These are phyloP conservation scores for Trichonephila clavipes DNA, from an alignment of 1,140 invertebrate genomes.

Conservation along the genomic window DNA sequence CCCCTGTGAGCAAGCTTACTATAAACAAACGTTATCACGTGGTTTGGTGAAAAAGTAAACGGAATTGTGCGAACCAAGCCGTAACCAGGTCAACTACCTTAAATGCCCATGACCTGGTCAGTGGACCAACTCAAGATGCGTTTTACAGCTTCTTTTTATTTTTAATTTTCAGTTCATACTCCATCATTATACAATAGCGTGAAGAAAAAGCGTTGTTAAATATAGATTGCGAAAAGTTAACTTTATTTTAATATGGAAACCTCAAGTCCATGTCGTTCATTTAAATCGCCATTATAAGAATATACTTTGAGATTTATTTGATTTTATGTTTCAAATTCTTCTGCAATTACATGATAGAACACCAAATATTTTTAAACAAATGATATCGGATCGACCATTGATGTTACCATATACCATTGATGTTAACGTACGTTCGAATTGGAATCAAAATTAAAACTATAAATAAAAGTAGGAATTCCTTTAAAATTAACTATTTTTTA, in stretches of 20 bases:
- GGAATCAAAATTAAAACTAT: too few relatives aligned
- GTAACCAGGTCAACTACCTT: conserved; percentile 43
- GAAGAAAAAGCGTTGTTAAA: not conserved
- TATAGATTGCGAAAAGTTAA: not conserved
- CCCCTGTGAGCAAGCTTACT: not conserved
- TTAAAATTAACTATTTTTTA: too few relatives aligned
- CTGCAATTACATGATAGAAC: too few relatives aligned
- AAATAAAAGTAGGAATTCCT: too few relatives aligned
- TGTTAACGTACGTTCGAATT: too few relatives aligned
- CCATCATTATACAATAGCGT: not conserved
- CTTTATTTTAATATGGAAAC: not conserved
- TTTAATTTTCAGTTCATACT: not conserved
- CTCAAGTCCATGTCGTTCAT: too few relatives aligned
- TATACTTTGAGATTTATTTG: too few relatives aligned
- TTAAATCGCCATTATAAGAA: too few relatives aligned
- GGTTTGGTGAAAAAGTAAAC: not conserved
- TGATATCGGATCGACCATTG: too few relatives aligned
- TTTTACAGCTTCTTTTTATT: not conserved
- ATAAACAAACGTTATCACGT: conserved; percentile 40
- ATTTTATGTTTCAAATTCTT: too few relatives aligned
- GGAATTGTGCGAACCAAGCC: not conserved
- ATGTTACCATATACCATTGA: too few relatives aligned
- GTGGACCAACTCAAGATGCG: conserved; percentile 52
- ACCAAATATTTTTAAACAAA: too few relatives aligned
- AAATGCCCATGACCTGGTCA: conserved; percentile 61